Conservation (phyloP, 1,140 invertebrate genomes). For the Drosophila azteca region DNA sequence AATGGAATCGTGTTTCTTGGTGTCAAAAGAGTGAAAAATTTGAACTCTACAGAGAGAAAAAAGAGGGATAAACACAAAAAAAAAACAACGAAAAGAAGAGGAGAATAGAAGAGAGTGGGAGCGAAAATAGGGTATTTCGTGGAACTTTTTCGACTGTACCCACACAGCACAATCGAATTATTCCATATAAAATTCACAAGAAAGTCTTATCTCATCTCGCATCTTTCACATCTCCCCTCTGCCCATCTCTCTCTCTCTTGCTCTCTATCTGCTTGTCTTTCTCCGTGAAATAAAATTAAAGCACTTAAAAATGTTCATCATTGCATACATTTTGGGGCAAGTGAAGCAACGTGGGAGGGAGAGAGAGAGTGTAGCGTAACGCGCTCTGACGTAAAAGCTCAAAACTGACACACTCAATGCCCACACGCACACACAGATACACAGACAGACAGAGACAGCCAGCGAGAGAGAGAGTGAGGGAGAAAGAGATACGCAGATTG, state of each 20-base stretch:
- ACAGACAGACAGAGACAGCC: slow-evolving; percentile 23
- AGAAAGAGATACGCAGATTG: slow-evolving; percentile 28
- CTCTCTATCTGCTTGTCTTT: background rate
- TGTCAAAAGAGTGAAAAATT: background rate
- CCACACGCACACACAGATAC: no score
- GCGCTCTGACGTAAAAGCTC: no score
- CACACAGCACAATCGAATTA: slow-evolving; percentile 63
- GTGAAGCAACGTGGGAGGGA: slow-evolving; percentile 7
- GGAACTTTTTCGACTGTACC: background rate
- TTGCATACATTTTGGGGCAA: slow-evolving; percentile 57
- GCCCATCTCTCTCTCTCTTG: no score
- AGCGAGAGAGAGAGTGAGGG: background rate
- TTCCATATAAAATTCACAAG: slow-evolving; percentile 29
- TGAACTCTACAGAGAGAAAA: background rate
- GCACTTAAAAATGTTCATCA: slow-evolving; percentile 72
- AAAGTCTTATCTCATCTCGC: background rate
- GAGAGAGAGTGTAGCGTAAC: background rate
- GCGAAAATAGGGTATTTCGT: no score
- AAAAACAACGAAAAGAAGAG: background rate
- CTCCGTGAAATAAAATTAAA: slow-evolving; percentile 71
- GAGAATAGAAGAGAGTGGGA: no score
- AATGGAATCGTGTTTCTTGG: background rate
- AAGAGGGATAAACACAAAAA: background rate
- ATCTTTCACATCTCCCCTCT: background rate
- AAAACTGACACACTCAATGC: no score